phyloP scores from a whole-genome alignment of 2,888 invertebrate species.

The Drosophila ustulata region DNA sequence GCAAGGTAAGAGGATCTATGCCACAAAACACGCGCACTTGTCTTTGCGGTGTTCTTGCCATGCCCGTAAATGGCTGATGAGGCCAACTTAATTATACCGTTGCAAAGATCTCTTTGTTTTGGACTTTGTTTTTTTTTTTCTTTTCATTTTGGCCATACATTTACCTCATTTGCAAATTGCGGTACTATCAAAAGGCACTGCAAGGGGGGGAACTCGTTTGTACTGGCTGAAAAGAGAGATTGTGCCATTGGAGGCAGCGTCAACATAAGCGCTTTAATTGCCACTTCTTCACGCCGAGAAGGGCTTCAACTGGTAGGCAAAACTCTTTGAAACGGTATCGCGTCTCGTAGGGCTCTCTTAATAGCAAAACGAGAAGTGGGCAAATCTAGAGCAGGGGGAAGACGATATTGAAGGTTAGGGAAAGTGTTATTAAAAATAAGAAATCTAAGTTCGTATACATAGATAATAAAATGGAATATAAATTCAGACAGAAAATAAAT shows the following conservation, averaged over 20 bases:
- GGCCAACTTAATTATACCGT: constrained; percentile 78
- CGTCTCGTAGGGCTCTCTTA: neutral
- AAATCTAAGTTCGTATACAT: too few relatives aligned
- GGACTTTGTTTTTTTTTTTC: constrained; percentile 16
- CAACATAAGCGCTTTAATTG: constrained; percentile 68
- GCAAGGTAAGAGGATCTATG: constrained; percentile 44
- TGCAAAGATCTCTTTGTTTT: constrained; percentile 68
- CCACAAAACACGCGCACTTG: constrained; percentile 62
- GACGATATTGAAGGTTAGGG: neutral
- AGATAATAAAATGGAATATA: neutral
- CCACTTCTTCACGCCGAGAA: constrained; percentile 31
- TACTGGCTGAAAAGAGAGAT: constrained; percentile 37
- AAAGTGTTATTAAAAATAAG: too few relatives aligned
- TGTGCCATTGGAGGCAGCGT: constrained; percentile 61
- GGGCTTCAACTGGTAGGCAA: constrained; percentile 28
- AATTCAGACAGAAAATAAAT: neutral
- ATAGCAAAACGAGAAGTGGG: neutral
- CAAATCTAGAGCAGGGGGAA: neutral
- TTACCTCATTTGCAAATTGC: constrained; percentile 76
- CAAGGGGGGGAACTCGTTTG: neutral
- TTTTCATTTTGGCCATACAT: constrained; percentile 48
- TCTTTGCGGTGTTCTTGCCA: constrained; percentile 16
- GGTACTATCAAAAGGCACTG: constrained; percentile 61
- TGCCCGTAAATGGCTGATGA: constrained; percentile 75
- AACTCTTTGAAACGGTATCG: constrained; percentile 35